phyloP scores from a whole-genome alignment of 2,888 invertebrate genomes.

The Ypsolopha scabrella region DNA sequence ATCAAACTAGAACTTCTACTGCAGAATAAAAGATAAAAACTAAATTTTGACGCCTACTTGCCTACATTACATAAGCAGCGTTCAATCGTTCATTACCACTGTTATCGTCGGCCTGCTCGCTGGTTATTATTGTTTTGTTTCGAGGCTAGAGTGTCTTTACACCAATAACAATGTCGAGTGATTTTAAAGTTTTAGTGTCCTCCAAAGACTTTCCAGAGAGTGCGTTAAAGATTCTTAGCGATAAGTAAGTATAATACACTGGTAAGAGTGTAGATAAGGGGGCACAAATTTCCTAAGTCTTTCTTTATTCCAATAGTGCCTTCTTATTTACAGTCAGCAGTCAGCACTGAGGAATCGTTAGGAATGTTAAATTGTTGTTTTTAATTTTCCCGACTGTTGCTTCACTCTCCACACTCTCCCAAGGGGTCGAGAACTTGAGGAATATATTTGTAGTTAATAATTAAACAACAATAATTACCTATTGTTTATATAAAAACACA shows the following conservation, averaged over 20 bases:
- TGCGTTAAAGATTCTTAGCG: slow-evolving; percentile 73
- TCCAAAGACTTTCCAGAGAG: slow-evolving; percentile 75
- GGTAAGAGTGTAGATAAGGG: too few species aligned
- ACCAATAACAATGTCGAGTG: slow-evolving; percentile 37
- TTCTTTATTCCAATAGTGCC: too few species aligned
- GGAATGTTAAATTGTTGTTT: too few species aligned
- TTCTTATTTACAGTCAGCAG: slow-evolving; percentile 3
- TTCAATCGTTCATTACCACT: background rate
- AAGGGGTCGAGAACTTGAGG: too few species aligned
- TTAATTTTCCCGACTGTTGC: too few species aligned
- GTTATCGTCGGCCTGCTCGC: background rate
- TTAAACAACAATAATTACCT: too few species aligned
- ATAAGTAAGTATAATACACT: slow-evolving; percentile 78
- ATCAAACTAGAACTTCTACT: too few species aligned
- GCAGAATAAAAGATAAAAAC: background rate
- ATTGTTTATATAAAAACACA: too few species aligned
- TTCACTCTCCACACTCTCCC: too few species aligned
- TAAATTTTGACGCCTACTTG: background rate
- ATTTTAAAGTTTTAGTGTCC: slow-evolving; percentile 77
- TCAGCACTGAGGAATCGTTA: background rate
- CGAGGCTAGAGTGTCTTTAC: background rate
- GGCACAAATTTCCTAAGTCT: too few species aligned
- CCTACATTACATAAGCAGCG: background rate
- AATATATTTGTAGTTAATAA: too few species aligned
- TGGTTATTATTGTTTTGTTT: background rate